Evolutionary conservation across 2,888 invertebrate genomes (phyloP).

Genomic region (Panopea generosa): DNA sequence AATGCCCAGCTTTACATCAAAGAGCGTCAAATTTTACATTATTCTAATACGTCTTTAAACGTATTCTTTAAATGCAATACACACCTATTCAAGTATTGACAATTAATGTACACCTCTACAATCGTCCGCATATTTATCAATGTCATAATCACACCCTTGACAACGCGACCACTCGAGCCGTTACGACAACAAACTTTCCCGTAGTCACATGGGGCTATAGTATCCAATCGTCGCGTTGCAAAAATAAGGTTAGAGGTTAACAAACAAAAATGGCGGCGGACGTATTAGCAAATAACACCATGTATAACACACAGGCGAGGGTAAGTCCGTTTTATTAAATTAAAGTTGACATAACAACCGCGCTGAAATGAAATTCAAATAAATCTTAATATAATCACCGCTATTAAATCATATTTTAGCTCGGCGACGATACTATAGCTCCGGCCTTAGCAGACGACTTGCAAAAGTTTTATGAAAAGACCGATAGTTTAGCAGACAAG

Average conservation of each 20-base stretch:
- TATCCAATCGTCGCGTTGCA: slow-evolving; percentile 46
- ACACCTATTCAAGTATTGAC: no score
- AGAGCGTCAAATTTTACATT: no score
- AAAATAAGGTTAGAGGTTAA: slow-evolving; percentile 52
- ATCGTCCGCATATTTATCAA: background rate
- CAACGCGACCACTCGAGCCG: slow-evolving; percentile 25
- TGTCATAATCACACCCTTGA: slow-evolving; percentile 10
- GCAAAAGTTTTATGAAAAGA: slow-evolving; percentile 77
- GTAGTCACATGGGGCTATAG: slow-evolving; percentile 45
- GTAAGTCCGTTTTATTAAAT: slow-evolving; percentile 51
- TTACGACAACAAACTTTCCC: slow-evolving; percentile 62
- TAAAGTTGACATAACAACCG: background rate
- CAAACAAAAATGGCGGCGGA: slow-evolving; percentile 69
- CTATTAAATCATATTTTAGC: slow-evolving; percentile 60
- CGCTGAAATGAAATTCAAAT: slow-evolving; percentile 4
- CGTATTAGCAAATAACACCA: slow-evolving; percentile 54
- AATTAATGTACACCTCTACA: background rate
- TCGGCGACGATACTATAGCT: slow-evolving; percentile 76
- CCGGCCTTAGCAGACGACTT: slow-evolving; percentile 76
- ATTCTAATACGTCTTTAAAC: no score
- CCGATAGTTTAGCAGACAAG: slow-evolving; percentile 71
- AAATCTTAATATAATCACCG: slow-evolving; percentile 1
- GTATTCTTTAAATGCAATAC: no score
- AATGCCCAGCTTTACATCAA: no score
- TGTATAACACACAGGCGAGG: slow-evolving; percentile 66